Conservation (phyloP, 2,113 vertebrate species). For the Reinhardtius hippoglossoides region DNA sequence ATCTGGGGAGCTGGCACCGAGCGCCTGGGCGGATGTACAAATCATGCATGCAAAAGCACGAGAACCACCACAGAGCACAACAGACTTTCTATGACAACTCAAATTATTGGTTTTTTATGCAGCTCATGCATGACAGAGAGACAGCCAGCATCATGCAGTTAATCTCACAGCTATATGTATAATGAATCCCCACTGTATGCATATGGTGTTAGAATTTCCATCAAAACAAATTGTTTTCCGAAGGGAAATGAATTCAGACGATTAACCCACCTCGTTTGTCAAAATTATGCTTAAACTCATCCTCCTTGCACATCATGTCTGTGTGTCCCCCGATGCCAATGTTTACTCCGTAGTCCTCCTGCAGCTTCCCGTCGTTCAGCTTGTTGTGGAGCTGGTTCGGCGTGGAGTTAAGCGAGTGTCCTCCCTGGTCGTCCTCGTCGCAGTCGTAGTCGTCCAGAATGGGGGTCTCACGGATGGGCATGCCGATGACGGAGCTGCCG, state of each 20-base stretch:
- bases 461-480: constrained; percentile 96
- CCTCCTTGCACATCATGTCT: constrained; percentile 87
- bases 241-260: not conserved
- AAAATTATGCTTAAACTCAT: constrained; percentile 86
- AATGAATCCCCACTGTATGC: constrained; percentile 7
- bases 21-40: constrained; percentile 50
- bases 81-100: constrained; percentile 38
- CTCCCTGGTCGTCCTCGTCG: constrained; percentile 89
- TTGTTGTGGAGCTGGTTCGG: constrained; percentile 79
- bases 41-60: constrained; percentile 41
- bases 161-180: constrained; percentile 6
- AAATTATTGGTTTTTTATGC: not conserved
- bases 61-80: constrained; percentile 43
- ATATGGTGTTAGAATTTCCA: not conserved
- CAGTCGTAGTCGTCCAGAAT: constrained; percentile 96
- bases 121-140: constrained; percentile 10
- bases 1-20: constrained; percentile 70
- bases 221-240: constrained; percentile 1
- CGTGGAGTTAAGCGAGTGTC: constrained; percentile 76
- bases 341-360: constrained; percentile 87
- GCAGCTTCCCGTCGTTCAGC: constrained; percentile 81
- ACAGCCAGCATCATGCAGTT: not conserved
- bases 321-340: constrained; percentile 67
- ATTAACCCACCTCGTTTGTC: constrained; percentile 89
- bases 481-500: constrained; percentile 91